Evolutionary conservation across 2,888 invertebrate genomes (phyloP), one percentile per base, ranked within the genome.

Genomic region (Andrena chrysosceles): DNA sequence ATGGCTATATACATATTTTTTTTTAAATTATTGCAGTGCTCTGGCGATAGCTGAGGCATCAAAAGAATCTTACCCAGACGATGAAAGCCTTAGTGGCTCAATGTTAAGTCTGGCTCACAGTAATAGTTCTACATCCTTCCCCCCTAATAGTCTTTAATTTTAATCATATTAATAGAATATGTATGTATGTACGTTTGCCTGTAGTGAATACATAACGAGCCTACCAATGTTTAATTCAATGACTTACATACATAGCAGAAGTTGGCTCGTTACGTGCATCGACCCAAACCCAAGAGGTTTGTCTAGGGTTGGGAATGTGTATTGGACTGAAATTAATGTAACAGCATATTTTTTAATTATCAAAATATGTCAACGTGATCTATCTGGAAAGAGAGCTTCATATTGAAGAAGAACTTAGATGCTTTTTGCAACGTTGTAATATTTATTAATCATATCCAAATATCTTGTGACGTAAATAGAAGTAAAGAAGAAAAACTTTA

Each of bases 61-160:
- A 90, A 96, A 97, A 92, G 98, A 98, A 94, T 96, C 96, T 90
- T 98, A 97, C 95, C 97, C 97, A 91, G 98, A 98, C 90, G 98
- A 98, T 94, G 98, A 98, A 94, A 98, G 98, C 93, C 96, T 98
- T 90, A 98, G 98, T 81, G 99, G 99, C 91, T 98, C 98, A 91
- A 98, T 98, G 97, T 95, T 98, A 93, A 98, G 98, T 95, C 96
- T 99, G 94, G 98, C 98, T 89, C 98, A 98, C 95, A 98, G 98
- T 96, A 98, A 98, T 96, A 98, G 98, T 95, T 98, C 98, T 91
- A 97, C 97, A 93, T 97, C 97, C 95, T 98, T 98, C 95, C 97
- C 97, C 91, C 97, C 97, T 93, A 97, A 96, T 94, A 96, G 96
- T 94, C 93, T 94, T 89, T 94, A 94, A 94, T 93, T 91, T 91